Base-by-base conservation (phyloP, 2,797 vertebrate species). In the Eulemur rubriventer region DNA sequence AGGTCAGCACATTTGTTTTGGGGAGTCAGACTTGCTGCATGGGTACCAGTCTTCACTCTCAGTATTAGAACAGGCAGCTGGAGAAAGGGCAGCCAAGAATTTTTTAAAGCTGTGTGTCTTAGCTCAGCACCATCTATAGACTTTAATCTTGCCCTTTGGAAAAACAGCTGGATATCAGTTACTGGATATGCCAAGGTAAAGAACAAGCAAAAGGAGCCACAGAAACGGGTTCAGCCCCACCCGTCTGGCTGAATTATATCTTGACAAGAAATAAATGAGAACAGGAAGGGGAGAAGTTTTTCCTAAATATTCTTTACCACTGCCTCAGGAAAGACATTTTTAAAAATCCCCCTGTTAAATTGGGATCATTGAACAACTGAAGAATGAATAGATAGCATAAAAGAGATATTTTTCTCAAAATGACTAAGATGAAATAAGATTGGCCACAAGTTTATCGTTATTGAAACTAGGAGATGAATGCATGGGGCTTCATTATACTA, bases 1-100 rank as follows among this genome's bases (percentile, higher is more conserved):
- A 94, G 76, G 55, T 63, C 6, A 93, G 65, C 61, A 46, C 1
- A 2, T 91, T 91, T 52, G 90, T 97, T 98, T 98, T 97, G 95
- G 72, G 78, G 81, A 3, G 4, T 93, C 93, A 87, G 17, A 81
- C 38, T 93, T 84, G 76, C 65, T n/a, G 11, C 30, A 4, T 28
- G 14, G 52, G 69, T 83, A 80, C 82, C 52, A 73, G 82, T 91
- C 78, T 92, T 94, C 41, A 76, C 35, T 43, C 61, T 91, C 59
- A 0, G 6, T 7, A 9, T 38, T 63, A 46, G 89, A 57, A 59
- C 35, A 59, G 18, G 82, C 85, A 83, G 43, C 88, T 63, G n/a
- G 26, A 33, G 38, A 69, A 72, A 90, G 48, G 52, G 89, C 65
- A 86, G 82, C 59, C 30, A 80, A n/a, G 20, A 83, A 48, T 52